These are phyloP conservation scores for Drosophila virilis DNA, from an alignment of 1,140 invertebrate species.

Conservation along the genomic window DNA sequence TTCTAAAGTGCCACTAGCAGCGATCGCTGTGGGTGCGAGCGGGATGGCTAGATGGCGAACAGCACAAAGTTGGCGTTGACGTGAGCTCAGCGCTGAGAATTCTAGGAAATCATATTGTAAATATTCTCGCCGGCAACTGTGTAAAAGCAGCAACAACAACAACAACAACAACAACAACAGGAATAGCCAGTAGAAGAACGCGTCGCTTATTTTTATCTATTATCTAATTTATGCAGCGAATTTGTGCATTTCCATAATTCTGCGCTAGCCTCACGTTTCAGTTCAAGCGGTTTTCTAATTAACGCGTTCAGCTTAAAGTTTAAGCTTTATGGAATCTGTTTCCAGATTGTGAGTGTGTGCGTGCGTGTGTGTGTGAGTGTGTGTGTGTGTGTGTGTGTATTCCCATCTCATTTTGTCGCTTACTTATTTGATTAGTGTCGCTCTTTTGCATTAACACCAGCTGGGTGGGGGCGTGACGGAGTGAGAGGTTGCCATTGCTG, in stretches of 20 bases:
- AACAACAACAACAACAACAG: conserved; percentile 15
- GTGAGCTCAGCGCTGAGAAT: conserved; percentile 55
- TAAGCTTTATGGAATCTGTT: conserved; percentile 12
- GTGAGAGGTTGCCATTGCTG: background rate
- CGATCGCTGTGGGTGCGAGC: conserved; percentile 42
- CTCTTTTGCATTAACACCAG: conserved; percentile 38
- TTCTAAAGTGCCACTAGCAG: conserved; percentile 47
- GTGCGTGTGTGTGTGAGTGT: too few relatives aligned
- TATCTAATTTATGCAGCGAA: conserved; percentile 69
- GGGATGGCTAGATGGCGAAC: conserved; percentile 25
- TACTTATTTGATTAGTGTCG: conserved; percentile 57
- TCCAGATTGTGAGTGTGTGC: background rate
- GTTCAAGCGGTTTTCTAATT: conserved; percentile 34
- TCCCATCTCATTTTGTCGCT: conserved; percentile 48
- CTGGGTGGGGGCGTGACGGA: background rate
- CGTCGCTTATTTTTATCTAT: conserved; percentile 50
- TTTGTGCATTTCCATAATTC: conserved; percentile 42
- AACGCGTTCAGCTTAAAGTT: conserved; percentile 34
- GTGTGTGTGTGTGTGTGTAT: conserved; percentile 20
- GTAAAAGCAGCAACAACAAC: conserved; percentile 14
- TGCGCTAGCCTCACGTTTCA: conserved; percentile 33
- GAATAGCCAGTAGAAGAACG: conserved; percentile 8
- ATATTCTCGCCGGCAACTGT: conserved; percentile 54
- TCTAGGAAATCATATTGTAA: conserved; percentile 71
- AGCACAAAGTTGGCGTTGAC: conserved; percentile 27